These are phyloP conservation scores for Pygathrix nemaeus DNA, from an alignment of 2,113 vertebrate genomes.

Conservation along the genomic window DNA sequence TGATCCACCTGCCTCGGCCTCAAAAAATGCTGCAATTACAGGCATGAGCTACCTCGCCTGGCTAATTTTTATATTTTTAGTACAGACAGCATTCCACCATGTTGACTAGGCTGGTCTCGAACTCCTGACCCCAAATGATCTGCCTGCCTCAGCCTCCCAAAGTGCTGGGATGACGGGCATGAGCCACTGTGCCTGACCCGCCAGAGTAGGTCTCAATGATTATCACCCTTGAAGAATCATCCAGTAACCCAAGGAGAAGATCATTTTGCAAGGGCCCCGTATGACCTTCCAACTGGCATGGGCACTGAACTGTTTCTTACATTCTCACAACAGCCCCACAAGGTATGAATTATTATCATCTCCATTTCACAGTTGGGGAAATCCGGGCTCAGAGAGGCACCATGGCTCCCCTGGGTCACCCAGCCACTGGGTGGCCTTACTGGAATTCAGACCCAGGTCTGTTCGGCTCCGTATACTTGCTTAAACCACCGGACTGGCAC, in stretches of 20 bases:
- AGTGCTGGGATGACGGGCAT: too few species aligned
- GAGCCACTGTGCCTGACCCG: too few species aligned
- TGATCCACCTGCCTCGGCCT: too few species aligned
- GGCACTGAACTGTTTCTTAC: neutral
- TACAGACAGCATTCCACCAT: too few species aligned
- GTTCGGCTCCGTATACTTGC: neutral
- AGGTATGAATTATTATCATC: too few species aligned
- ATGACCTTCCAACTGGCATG: neutral
- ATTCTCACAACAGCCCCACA: neutral
- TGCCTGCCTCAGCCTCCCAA: too few species aligned
- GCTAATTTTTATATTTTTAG: too few species aligned
- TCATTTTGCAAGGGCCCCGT: fast-evolving
- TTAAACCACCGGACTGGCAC: neutral
- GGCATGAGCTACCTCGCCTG: fast-evolving
- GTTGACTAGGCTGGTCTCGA: too few species aligned
- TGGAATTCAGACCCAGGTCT: neutral
- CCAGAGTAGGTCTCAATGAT: too few species aligned
- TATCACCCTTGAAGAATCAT: neutral
- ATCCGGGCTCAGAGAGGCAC: neutral
- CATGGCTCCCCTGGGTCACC: neutral
- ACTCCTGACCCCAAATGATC: too few species aligned
- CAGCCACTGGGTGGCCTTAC: neutral
- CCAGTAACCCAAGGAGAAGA: neutral
- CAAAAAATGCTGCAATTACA: too few species aligned
- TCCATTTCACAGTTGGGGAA: neutral